Conservation (phyloP, 2,113 vertebrate species). For the Pterophyllum scalare region DNA sequence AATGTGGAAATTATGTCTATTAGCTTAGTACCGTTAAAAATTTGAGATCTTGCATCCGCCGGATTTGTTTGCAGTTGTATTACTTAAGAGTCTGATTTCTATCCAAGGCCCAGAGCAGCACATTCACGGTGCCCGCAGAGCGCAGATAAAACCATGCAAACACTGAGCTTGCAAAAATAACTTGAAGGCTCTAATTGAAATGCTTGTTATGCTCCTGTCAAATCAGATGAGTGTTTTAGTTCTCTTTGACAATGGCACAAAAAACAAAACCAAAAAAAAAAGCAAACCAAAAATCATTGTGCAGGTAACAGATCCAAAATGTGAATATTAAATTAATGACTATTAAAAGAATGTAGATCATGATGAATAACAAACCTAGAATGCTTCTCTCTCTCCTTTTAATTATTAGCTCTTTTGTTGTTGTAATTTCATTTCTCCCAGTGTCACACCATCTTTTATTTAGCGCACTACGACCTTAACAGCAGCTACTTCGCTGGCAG, state of each 20-base stretch:
- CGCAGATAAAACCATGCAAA: constrained; percentile 11
- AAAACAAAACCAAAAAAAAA: background rate
- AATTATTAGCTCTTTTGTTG: background rate
- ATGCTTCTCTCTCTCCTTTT: background rate
- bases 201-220: background rate
- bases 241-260: background rate
- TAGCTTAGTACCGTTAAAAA: constrained; percentile 23
- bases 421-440: background rate
- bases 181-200: constrained; percentile 3
- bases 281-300: background rate
- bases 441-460: background rate
- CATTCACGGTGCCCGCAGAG: constrained; percentile 25
- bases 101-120: constrained; percentile 14
- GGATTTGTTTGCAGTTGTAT: constrained; percentile 21
- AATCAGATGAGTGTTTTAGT: background rate
- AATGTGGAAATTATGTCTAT: constrained; percentile 10
- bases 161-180: constrained; percentile 12
- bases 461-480: background rate
- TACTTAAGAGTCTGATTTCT: constrained; percentile 25
- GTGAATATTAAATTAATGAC: background rate
- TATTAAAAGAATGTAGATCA: background rate
- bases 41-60: constrained; percentile 24
- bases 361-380: background rate
- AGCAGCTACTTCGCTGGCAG: background rate
- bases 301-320: background rate